Conservation (phyloP, 2,113 vertebrate species). For the Rallus limicola region DNA sequence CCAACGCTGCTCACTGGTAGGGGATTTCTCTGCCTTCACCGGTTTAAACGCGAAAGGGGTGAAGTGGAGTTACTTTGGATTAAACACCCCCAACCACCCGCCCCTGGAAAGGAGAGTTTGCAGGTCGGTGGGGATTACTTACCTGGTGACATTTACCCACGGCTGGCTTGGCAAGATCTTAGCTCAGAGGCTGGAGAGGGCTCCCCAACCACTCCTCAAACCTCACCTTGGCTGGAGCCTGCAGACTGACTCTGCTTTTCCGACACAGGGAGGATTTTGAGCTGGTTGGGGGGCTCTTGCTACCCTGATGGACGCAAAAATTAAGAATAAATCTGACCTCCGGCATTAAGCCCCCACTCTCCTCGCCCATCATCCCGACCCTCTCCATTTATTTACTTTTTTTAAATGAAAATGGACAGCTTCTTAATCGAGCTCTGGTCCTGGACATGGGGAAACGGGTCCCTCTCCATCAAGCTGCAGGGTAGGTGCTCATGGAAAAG, state of each 20-base stretch:
- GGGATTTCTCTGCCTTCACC: not conserved
- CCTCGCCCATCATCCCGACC: not conserved
- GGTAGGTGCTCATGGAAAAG: not conserved
- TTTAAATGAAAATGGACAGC: not conserved
- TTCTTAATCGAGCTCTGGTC: not conserved
- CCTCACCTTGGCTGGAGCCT: conserved; percentile 37
- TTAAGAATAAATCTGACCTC: not conserved
- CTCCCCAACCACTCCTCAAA: not conserved
- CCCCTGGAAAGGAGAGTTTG: not conserved
- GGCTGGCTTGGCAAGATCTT: not conserved
- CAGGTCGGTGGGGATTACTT: not conserved
- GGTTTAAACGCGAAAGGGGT: not conserved
- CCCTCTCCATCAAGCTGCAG: not conserved
- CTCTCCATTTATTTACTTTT: not conserved
- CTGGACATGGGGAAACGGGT: not conserved
- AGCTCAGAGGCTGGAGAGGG: not conserved
- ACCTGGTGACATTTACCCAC: not conserved
- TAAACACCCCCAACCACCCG: too few relatives aligned
- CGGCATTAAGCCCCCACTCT: not conserved
- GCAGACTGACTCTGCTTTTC: not conserved
- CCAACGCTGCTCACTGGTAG: not conserved
- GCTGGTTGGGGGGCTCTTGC: not conserved
- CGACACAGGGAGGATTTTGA: not conserved
- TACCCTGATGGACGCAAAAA: not conserved
- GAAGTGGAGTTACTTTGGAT: not conserved